These are phyloP conservation scores for Tetragnatha montana DNA, from an alignment of 2,888 invertebrate genomes.

Conservation along the genomic window DNA sequence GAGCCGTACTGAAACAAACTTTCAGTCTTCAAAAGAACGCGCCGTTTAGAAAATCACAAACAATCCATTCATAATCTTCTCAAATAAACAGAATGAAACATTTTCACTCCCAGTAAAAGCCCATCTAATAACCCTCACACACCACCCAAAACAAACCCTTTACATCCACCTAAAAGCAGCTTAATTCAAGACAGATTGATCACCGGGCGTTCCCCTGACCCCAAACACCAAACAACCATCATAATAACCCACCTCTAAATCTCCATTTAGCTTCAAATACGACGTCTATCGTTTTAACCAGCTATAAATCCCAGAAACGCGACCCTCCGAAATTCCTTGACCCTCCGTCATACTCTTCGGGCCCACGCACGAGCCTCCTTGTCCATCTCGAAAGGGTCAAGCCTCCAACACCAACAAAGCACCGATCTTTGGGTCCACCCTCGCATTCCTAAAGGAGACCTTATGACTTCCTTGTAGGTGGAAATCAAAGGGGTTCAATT, in stretches of 20 bases:
- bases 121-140: no score
- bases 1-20: no score
- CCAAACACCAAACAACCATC: neutral
- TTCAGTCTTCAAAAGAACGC: no score
- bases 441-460: neutral
- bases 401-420: slow-evolving; percentile 1
- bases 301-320: neutral
- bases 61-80: no score
- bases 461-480: neutral
- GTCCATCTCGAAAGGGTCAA: slow-evolving; percentile 3
- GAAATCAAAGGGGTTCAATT: slow-evolving; percentile 6
- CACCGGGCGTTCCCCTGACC: neutral
- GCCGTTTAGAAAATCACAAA: no score
- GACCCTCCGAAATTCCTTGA: neutral
- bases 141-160: no score
- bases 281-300: neutral
- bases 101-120: no score
- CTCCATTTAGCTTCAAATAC: no score
- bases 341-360: neutral
- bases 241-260: neutral
- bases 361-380: neutral
- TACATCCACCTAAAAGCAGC: no score
- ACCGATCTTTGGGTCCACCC: neutral
- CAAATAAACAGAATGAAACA: no score
- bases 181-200: neutral